Evolutionary conservation across 1,140 invertebrate species (phyloP).

Genomic region (Panonychus citri): DNA sequence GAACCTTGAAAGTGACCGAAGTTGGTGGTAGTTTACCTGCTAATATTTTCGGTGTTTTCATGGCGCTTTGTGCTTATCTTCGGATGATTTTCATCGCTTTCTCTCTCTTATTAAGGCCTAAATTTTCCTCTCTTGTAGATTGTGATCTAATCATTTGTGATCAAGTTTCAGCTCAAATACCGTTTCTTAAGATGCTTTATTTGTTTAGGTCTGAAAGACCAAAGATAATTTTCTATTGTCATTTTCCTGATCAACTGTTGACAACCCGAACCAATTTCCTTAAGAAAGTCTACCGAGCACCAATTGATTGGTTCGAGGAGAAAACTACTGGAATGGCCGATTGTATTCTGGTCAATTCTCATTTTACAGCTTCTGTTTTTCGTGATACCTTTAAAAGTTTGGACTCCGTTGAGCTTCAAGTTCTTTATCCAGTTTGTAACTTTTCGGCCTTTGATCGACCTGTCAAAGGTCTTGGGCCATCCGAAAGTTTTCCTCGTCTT

Average conservation of each 20-base stretch:
- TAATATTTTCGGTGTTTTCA: slow-evolving; percentile 52
- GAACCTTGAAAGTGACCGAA: slow-evolving; percentile 40
- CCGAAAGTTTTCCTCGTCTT: slow-evolving; percentile 15
- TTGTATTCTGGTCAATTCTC: slow-evolving; percentile 70
- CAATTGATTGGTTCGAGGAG: slow-evolving; percentile 79
- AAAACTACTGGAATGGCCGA: slow-evolving; percentile 42
- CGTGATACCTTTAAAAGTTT: slow-evolving; percentile 54
- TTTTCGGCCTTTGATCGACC: slow-evolving; percentile 44
- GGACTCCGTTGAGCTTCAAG: slow-evolving; percentile 34
- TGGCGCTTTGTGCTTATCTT: slow-evolving; percentile 75
- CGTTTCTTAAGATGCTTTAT: slow-evolving; percentile 37
- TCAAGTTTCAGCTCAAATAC: slow-evolving; percentile 63
- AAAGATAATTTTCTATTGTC: slow-evolving; percentile 80
- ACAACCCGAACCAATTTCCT: slow-evolving; percentile 20
- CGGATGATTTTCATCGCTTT: slow-evolving; percentile 67
- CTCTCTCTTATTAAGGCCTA: slow-evolving; percentile 27
- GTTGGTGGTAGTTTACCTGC: slow-evolving; percentile 65
- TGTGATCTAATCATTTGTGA: slow-evolving; percentile 75
- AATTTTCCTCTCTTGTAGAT: slow-evolving; percentile 17
- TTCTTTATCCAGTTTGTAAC: slow-evolving; percentile 85
- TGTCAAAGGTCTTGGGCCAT: slow-evolving; percentile 20
- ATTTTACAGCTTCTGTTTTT: slow-evolving; percentile 65
- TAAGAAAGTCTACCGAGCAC: slow-evolving; percentile 40
- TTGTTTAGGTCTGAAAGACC: slow-evolving; percentile 14
- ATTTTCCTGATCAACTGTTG: slow-evolving; percentile 85